Evolutionary conservation across 1,140 invertebrate species (phyloP).

Genomic region (Scaptomyza hsui): DNA sequence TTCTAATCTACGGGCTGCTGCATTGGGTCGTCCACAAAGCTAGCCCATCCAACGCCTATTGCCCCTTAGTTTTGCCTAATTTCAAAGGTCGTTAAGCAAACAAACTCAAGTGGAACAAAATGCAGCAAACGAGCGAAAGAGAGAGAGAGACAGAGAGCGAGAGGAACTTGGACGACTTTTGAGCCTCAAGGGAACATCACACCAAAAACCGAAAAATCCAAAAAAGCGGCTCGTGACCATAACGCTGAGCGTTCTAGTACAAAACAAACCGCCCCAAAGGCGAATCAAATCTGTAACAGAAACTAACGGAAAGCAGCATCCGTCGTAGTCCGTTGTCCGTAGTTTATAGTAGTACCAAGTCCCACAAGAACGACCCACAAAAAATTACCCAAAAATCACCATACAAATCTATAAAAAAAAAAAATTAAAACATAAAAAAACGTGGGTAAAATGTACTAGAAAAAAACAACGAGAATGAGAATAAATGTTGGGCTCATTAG

Average conservation of each 20-base stretch:
- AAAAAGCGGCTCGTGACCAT: constrained; percentile 39
- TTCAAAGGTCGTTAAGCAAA: constrained; percentile 84
- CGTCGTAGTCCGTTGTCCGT: not conserved
- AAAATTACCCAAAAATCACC: constrained; percentile 74
- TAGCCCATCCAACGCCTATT: constrained; percentile 53
- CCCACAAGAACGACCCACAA: constrained; percentile 59
- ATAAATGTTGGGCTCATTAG: constrained; percentile 66
- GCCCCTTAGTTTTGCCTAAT: constrained; percentile 79
- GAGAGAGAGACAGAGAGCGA: constrained; percentile 23
- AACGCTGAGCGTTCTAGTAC: constrained; percentile 48
- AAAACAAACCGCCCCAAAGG: constrained; percentile 41
- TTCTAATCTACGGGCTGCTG: constrained; percentile 52
- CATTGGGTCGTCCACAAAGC: constrained; percentile 24
- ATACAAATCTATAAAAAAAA: constrained; percentile 76
- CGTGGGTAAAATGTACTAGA: constrained; percentile 2
- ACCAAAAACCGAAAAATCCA: not conserved
- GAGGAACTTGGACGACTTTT: not conserved
- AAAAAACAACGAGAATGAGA: constrained; percentile 22
- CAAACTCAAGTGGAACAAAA: constrained; percentile 84
- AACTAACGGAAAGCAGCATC: not conserved
- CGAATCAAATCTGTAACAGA: constrained; percentile 28
- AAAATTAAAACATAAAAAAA: constrained; percentile 37
- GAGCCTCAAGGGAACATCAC: constrained; percentile 1
- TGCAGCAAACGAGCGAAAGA: constrained; percentile 40
- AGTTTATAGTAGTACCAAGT: not conserved